Evolutionary conservation across 2,797 vertebrate genomes (phyloP).

Genomic region (Oreonectes daqikongensis): DNA sequence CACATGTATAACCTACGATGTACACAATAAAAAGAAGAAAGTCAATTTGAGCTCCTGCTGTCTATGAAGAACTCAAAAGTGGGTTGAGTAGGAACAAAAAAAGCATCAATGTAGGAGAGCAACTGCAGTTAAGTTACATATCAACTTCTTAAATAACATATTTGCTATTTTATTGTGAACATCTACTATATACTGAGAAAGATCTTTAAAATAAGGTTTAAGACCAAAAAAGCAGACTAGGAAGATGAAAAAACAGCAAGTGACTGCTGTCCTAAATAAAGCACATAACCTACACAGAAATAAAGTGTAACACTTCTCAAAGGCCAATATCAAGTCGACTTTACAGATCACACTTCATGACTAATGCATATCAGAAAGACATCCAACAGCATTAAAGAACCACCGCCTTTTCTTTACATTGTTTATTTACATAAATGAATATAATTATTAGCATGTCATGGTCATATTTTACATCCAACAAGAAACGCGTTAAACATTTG

Average conservation of each 20-base stretch:
- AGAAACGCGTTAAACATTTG: not conserved
- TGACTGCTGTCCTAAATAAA: not conserved
- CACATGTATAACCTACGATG: constrained; percentile 30
- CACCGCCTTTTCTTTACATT: not conserved
- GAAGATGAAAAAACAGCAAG: not conserved
- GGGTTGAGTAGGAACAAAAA: constrained; percentile 18
- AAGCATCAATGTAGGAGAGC: not conserved
- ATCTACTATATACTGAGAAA: not conserved
- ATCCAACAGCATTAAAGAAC: not conserved
- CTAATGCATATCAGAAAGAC: not conserved
- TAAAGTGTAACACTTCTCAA: not conserved
- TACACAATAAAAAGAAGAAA: constrained; percentile 51
- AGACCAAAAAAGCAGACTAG: not conserved
- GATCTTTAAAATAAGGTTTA: constrained; percentile 26
- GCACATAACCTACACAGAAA: not conserved
- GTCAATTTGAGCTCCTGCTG: constrained; percentile 50
- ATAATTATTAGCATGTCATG: not conserved
- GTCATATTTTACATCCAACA: not conserved
- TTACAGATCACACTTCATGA: not conserved
- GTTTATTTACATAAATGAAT: not conserved
- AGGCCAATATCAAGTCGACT: not conserved
- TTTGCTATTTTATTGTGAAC: not conserved
- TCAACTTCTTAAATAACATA: not conserved
- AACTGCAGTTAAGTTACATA: not conserved
- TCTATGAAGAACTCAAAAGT: constrained; percentile 47